Conservation (phyloP, 1,140 invertebrate species). For the Drosophila pruinosa region DNA sequence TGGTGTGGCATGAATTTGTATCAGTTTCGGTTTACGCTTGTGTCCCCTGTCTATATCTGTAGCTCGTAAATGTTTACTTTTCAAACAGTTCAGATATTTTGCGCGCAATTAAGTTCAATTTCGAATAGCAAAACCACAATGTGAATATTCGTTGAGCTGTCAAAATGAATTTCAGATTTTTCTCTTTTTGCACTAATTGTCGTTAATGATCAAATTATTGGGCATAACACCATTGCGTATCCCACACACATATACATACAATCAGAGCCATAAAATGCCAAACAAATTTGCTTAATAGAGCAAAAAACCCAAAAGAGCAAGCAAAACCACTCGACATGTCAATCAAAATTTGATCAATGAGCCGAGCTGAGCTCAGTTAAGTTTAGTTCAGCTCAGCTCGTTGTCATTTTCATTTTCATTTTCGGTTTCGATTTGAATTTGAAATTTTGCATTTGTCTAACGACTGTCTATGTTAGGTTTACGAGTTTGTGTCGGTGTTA, state of each 20-base stretch:
- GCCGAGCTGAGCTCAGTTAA: slow-evolving; percentile 42
- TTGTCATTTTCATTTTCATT: slow-evolving; percentile 29
- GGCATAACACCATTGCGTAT: slow-evolving; percentile 9
- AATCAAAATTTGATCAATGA: slow-evolving; percentile 76
- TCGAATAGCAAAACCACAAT: slow-evolving; percentile 30
- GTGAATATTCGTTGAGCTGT: slow-evolving; percentile 45
- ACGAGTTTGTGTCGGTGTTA: slow-evolving; percentile 15
- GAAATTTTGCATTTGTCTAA: slow-evolving; percentile 28
- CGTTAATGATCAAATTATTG: slow-evolving; percentile 56
- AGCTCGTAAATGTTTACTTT: background rate
- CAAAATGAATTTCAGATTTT: slow-evolving; percentile 38
- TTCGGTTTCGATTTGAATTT: slow-evolving; percentile 31
- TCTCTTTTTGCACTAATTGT: slow-evolving; percentile 45
- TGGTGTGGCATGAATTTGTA: slow-evolving; percentile 3
- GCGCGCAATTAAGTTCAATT: slow-evolving; percentile 49
- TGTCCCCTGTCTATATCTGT: slow-evolving; percentile 10
- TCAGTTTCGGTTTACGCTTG: background rate
- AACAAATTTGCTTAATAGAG: slow-evolving; percentile 54
- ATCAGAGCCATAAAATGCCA: slow-evolving; percentile 25
- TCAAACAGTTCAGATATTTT: slow-evolving; percentile 32
- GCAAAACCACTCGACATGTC: slow-evolving; percentile 53
- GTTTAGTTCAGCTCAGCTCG: slow-evolving; percentile 12
- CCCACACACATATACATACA: background rate
- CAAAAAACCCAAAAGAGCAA: slow-evolving; percentile 40
- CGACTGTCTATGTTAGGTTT: slow-evolving; percentile 15